Base-by-base conservation (phyloP, 2,888 invertebrate genomes). In the Pteria penguin region DNA sequence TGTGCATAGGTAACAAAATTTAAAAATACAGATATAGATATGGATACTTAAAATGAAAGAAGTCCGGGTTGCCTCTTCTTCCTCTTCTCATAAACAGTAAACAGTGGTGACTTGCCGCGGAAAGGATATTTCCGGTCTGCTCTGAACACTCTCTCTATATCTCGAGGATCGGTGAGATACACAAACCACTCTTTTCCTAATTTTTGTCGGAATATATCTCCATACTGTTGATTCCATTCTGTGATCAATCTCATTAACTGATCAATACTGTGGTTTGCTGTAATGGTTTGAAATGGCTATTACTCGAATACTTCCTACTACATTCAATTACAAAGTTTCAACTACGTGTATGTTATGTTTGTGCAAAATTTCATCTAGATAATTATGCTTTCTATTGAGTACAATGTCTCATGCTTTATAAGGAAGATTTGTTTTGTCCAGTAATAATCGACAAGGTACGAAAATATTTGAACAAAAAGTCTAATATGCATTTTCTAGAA, bases 141-240 rank as follows among this genome's bases (percentile, higher is more conserved):
- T 61, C 75, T 26, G 27, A 75, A 66, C 32, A 75, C 70, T 24
- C 52, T 54, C 27, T 70, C 75, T 22, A 75, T 61, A 14, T 70
- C 75, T 29, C 27, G 54, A 4, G 75, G 75, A 60, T 75, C 71
- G 18, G 66, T 54, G 2, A 71, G 45, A 66, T 63, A 75, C 8
- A 75, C 75, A n/a, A 65, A 66, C 75, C 75, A 75, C 4, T 71
- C 66, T 24, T 36, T 65, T 14, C 72, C 72, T n/a, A 65, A 57
- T 27, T 45, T 24, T 26, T 65, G 57, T 57, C 33, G 63, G 5
- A 54, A 65, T 2, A 72, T 57, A n/a, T 61, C 62, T 57, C 72
- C 72, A 58, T 72, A 72, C 27, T 57, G 32, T 22, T 57, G 24
- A 11, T 27, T 33, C 58, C 65, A 72, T 11, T 26, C 57, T 65